phyloP scores from a whole-genome alignment of 2,113 vertebrate species.

The Silurus glanis region DNA sequence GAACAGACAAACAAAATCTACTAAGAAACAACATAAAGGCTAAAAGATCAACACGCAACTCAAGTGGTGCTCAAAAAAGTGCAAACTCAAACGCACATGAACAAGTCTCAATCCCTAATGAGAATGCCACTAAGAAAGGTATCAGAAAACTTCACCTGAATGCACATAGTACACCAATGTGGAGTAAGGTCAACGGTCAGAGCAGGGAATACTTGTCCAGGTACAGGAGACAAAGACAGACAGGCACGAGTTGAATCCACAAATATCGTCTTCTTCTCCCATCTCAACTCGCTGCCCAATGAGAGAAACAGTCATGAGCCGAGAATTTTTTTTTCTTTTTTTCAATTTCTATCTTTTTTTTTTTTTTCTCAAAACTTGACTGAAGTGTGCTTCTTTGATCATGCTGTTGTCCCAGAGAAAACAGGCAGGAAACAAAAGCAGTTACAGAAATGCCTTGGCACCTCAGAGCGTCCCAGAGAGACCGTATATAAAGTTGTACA shows the following conservation, averaged over 20 bases:
- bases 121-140: conserved; percentile 61
- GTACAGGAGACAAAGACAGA: conserved; percentile 73
- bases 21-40: background rate
- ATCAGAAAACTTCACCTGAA: conserved; percentile 63
- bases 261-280: conserved; percentile 58
- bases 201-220: conserved; percentile 55
- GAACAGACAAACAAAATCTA: conserved; percentile 8
- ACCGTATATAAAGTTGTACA: conserved; percentile 52
- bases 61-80: conserved; percentile 8
- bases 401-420: conserved; percentile 35
- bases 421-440: conserved; percentile 41
- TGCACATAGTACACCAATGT: conserved; percentile 60
- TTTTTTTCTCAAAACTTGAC: conserved; percentile 30
- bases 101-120: conserved; percentile 9
- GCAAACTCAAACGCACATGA: conserved; percentile 13
- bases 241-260: conserved; percentile 74
- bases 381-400: conserved; percentile 38
- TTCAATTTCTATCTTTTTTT: conserved; percentile 35
- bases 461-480: conserved; percentile 50
- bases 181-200: conserved; percentile 65
- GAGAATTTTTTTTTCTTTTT: conserved; percentile 40
- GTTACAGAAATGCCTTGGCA: conserved; percentile 46
- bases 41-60: conserved; percentile 30
- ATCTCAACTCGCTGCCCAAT: conserved; percentile 47
- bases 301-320: conserved; percentile 74